Percentiles rank a stretch among this genome's conserved stretches.
Conservation (phyloP, 2,888 invertebrate species). For the Lasioglossum pauxillum region DNA sequence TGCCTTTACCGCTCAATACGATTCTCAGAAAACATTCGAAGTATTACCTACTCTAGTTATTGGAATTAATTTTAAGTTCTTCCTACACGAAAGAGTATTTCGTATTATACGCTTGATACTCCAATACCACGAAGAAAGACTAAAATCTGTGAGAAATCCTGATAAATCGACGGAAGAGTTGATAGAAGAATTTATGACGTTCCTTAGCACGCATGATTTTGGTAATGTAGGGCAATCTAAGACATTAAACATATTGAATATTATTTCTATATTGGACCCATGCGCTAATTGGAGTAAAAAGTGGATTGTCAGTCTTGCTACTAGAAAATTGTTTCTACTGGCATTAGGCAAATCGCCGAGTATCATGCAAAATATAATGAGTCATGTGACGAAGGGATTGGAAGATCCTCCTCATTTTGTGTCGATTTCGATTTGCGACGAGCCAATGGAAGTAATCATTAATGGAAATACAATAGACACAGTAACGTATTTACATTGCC, state of each 20-base stretch:
- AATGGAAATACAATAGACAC: constrained; percentile 80
- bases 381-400: constrained; percentile 71
- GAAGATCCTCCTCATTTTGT: constrained; percentile 68
- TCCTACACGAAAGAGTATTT: constrained; percentile 80
- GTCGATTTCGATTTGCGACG: constrained; percentile 76
- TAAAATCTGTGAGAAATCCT: constrained; percentile 73
- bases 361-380: constrained; percentile 74
- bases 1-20: constrained; percentile 77
- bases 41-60: constrained; percentile 77
- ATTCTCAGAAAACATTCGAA: constrained; percentile 74
- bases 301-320: constrained; percentile 78
- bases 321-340: constrained; percentile 74
- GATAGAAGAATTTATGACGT: constrained; percentile 79
- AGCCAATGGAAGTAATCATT: constrained; percentile 77
- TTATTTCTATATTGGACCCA: constrained; percentile 80
- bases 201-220: constrained; percentile 73
- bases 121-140: constrained; percentile 78
- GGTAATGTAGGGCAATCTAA: constrained; percentile 69
- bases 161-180: constrained; percentile 79
- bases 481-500: constrained; percentile 79
- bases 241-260: constrained; percentile 75
- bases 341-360: constrained; percentile 77
- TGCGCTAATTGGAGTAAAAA: constrained; percentile 79
- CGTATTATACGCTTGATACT: constrained; percentile 77
- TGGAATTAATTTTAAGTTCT: constrained; percentile 82